Evolutionary conservation across 2,113 vertebrate genomes (phyloP).

Genomic region (Takifugu flavidus): DNA sequence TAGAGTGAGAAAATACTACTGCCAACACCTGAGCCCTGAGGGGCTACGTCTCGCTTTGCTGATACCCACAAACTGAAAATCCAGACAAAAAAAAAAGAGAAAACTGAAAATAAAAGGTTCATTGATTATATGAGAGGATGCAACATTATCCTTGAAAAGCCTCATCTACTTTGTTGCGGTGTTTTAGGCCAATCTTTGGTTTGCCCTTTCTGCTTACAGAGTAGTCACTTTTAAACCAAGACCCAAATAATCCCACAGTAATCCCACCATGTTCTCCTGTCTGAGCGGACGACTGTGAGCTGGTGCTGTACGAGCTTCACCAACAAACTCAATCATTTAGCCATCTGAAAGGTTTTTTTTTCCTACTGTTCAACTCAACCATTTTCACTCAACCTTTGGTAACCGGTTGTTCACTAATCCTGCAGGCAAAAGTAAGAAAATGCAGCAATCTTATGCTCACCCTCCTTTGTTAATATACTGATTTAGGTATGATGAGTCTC

Average conservation of each 20-base stretch:
- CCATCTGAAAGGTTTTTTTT: conserved; percentile 67
- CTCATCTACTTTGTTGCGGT: conserved; percentile 61
- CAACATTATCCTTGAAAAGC: conserved; percentile 77
- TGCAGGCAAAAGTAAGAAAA: conserved; percentile 77
- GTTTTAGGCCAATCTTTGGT: conserved; percentile 96
- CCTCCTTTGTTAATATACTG: conserved; percentile 65
- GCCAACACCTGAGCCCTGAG: conserved; percentile 75
- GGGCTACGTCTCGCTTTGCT: conserved; percentile 64
- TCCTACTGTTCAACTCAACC: conserved; percentile 63
- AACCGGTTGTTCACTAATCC: conserved; percentile 82
- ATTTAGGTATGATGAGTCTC: conserved; percentile 68
- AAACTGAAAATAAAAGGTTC: too few relatives aligned
- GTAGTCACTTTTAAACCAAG: conserved; percentile 61
- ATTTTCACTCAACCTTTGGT: conserved; percentile 89
- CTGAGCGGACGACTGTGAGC: conserved; percentile 76
- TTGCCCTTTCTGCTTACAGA: conserved; percentile 76
- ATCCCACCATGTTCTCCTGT: conserved; percentile 65
- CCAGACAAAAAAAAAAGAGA: conserved; percentile 37
- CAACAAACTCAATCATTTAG: conserved; percentile 77
- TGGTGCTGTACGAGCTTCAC: conserved; percentile 54
- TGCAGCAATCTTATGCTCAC: conserved; percentile 65
- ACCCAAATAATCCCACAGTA: conserved; percentile 58
- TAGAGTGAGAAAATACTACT: conserved; percentile 87
- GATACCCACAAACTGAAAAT: conserved; percentile 69
- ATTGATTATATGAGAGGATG: conserved; percentile 34